Evolutionary conservation across 2,888 invertebrate species (phyloP).

Genomic region (Sturmia bella): DNA sequence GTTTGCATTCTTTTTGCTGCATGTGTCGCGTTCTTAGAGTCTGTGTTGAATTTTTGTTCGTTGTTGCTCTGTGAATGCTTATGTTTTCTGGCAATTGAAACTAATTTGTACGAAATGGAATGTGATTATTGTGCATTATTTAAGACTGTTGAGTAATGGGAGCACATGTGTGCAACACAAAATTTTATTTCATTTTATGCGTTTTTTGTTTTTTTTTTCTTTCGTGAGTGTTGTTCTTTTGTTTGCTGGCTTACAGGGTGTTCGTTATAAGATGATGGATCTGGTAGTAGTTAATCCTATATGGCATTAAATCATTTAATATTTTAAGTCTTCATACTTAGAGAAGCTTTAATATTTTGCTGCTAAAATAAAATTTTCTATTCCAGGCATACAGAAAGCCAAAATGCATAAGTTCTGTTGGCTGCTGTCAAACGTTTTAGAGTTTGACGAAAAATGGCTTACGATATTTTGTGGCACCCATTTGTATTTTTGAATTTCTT

Average conservation of each 20-base stretch:
- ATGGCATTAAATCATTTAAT: slow-evolving; percentile 43
- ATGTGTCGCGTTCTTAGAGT: slow-evolving; percentile 32
- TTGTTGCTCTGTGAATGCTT: slow-evolving; percentile 59
- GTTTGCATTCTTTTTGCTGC: not conserved
- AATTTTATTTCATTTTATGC: slow-evolving; percentile 37
- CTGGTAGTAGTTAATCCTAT: slow-evolving; percentile 24
- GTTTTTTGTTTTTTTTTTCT: not conserved
- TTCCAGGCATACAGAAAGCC: no score
- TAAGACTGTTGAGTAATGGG: slow-evolving; percentile 71
- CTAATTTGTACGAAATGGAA: slow-evolving; percentile 76
- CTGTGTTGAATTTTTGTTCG: slow-evolving; percentile 30
- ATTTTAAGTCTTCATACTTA: slow-evolving; percentile 36
- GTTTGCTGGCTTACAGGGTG: slow-evolving; percentile 46
- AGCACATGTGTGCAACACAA: slow-evolving; percentile 70
- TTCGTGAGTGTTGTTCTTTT: slow-evolving; percentile 39
- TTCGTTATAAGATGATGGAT: slow-evolving; percentile 35
- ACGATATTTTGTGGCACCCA: slow-evolving; percentile 36
- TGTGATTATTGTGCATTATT: slow-evolving; percentile 73
- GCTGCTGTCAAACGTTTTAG: not conserved
- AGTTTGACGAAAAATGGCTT: not conserved
- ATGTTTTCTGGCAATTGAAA: slow-evolving; percentile 73
- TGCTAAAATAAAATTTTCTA: not conserved
- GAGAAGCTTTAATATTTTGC: slow-evolving; percentile 20
- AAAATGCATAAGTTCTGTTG: no score
- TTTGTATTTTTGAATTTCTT: slow-evolving; percentile 31